Evolutionary conservation across 2,113 vertebrate genomes (phyloP).

Genomic region (Felis catus): DNA sequence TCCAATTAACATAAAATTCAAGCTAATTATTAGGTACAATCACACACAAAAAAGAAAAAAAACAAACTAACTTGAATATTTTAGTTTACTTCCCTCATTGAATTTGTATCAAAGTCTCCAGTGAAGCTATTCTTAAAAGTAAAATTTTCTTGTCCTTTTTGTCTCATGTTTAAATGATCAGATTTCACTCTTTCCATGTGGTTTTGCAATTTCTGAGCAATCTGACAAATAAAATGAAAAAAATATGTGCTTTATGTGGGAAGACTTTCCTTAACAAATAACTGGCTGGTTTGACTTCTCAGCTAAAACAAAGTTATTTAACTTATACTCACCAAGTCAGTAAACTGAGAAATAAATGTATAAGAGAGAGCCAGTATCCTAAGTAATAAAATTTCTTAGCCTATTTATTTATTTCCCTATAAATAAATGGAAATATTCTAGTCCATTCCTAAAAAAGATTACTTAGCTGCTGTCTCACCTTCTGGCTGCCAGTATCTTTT

Average conservation of each 20-base stretch:
- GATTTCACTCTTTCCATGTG: neutral
- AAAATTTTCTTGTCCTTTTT: slow-evolving; percentile 6
- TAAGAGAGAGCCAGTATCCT: neutral
- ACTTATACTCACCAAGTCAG: neutral
- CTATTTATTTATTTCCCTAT: neutral
- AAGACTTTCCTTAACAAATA: neutral
- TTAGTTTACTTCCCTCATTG: neutral
- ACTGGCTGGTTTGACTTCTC: neutral
- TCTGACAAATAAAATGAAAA: slow-evolving; percentile 41
- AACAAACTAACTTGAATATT: neutral
- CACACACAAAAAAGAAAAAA: neutral
- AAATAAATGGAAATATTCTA: neutral
- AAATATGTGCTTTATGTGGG: slow-evolving; percentile 5
- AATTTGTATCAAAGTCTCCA: neutral
- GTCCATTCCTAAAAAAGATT: neutral
- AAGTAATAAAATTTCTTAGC: slow-evolving; percentile 11
- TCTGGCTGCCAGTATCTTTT: neutral
- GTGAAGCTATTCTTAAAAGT: neutral
- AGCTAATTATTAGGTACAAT: slow-evolving; percentile 14
- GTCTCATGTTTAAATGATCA: neutral
- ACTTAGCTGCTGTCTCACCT: neutral
- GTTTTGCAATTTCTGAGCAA: slow-evolving; percentile 10
- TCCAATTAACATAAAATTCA: neutral
- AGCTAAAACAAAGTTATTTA: slow-evolving; percentile 17
- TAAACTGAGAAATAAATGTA: neutral